Base-by-base conservation (phyloP, 2,888 invertebrate genomes). In the Ligdia adustata region DNA sequence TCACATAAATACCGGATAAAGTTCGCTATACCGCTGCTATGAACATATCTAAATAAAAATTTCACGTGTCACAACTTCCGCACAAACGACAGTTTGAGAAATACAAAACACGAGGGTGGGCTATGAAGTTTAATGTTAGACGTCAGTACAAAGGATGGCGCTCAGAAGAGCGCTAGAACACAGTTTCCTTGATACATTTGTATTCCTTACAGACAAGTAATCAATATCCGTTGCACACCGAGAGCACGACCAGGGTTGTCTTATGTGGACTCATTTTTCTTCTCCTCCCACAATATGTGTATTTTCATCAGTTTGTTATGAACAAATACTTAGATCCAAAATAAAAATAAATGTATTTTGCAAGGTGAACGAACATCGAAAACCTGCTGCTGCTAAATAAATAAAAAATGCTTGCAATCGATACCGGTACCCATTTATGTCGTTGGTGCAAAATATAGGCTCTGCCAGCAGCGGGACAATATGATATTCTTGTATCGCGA, bases 171-270 rank as follows among this genome's bases (percentile, higher is more conserved):
- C 73, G 70, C 67, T 74, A 62, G 72, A 74, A 72, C 67, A 74
- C 72, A 72, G 81, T 77, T 77, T 78, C 72, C 79, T 69, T 83
- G 83, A 84, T 83, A 83, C 85, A 88, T 87, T 87, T 87, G 84
- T 87, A 88, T 88, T 87, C 85, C 81, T 84, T 81, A 81, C 83
- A 83, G 84, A 82, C 82, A 77, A 83, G 84, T 79, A 82, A 88
- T 88, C 88, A 86, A 87, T 87, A 87, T 86, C 79, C 73, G 77
- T 82, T 83, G 73, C 77, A 66, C 75, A 69, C 57, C 55, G 74
- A 69, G 73, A 70, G 75, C 72, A 74, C 69, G 66, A 77, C 79
- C 75, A 73, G 72, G 66, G 69, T 57, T 77, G 79, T 82, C 72
- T 69, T 69, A 60, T 71, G 67, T 67, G 62, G 48, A 64, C 62